phyloP scores from a whole-genome alignment of 2,113 vertebrate species.

The Zosterops pallidus region DNA sequence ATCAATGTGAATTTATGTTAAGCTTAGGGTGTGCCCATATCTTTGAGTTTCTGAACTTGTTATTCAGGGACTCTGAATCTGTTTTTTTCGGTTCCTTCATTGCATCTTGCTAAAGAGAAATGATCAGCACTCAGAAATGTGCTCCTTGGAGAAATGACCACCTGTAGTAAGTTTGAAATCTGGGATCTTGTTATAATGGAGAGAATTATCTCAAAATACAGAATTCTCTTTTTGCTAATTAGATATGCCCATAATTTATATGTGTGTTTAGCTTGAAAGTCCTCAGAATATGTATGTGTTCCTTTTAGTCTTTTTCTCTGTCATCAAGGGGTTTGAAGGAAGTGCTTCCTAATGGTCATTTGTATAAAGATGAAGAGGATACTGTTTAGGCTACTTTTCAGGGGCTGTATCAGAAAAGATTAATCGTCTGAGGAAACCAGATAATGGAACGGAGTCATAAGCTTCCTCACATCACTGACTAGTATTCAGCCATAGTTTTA shows the following conservation, averaged over 20 bases:
- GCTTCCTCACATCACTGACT: not conserved
- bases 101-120: not conserved
- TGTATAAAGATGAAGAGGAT: not conserved
- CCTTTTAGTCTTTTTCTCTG: not conserved
- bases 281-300: not conserved
- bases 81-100: not conserved
- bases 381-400: not conserved
- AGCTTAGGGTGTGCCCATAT: rapidly evolving
- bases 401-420: not conserved
- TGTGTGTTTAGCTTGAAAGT: not conserved
- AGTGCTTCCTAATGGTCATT: not conserved
- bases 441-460: not conserved
- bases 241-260: not conserved
- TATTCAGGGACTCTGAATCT: not conserved
- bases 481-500: not conserved
- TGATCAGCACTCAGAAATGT: not conserved
- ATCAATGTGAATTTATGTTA: not conserved
- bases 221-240: not conserved
- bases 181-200: not conserved
- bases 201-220: not conserved
- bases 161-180: not conserved
- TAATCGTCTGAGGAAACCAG: not conserved
- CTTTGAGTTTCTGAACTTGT: not conserved
- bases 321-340: not conserved
- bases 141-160: not conserved